Conservation (phyloP, 2,888 invertebrate species). For the Automeris io region DNA sequence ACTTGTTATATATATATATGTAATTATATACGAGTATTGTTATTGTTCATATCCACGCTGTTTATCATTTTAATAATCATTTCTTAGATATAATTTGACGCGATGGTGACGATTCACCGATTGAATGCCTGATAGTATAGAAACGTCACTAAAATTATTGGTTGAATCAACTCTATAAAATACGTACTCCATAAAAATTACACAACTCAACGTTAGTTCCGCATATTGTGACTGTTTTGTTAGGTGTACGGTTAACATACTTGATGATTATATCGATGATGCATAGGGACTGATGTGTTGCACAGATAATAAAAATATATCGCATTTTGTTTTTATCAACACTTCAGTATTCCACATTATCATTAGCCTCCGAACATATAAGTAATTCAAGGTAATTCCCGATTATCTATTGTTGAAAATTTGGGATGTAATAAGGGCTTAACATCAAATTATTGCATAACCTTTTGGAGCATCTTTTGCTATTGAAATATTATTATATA, state of each 20-base stretch:
- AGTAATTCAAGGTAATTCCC: conserved; percentile 2
- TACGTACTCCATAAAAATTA: conserved; percentile 34
- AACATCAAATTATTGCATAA: too few relatives aligned
- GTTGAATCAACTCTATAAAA: conserved; percentile 44
- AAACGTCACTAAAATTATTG: conserved; percentile 32
- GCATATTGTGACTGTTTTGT: conserved; percentile 33
- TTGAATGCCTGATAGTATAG: conserved; percentile 30
- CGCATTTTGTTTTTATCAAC: conserved; percentile 26
- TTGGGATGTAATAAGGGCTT: not conserved
- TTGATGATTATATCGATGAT: conserved; percentile 7
- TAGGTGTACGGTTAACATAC: conserved; percentile 18
- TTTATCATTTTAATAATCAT: not conserved
- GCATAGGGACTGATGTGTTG: conserved; percentile 21
- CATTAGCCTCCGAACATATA: conserved; percentile 19
- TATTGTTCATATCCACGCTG: too few relatives aligned
- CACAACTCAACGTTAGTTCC: conserved; percentile 26
- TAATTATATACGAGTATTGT: too few relatives aligned
- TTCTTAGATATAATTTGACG: not conserved
- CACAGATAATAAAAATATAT: conserved; percentile 25
- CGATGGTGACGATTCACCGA: conserved; percentile 3
- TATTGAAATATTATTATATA: too few relatives aligned
- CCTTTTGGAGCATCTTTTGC: too few relatives aligned
- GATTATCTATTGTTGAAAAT: not conserved
- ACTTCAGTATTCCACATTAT: conserved; percentile 22
- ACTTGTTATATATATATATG: too few relatives aligned